These are phyloP conservation scores for Anhinga anhinga DNA, from an alignment of 2,113 vertebrate species.

Conservation along the genomic window DNA sequence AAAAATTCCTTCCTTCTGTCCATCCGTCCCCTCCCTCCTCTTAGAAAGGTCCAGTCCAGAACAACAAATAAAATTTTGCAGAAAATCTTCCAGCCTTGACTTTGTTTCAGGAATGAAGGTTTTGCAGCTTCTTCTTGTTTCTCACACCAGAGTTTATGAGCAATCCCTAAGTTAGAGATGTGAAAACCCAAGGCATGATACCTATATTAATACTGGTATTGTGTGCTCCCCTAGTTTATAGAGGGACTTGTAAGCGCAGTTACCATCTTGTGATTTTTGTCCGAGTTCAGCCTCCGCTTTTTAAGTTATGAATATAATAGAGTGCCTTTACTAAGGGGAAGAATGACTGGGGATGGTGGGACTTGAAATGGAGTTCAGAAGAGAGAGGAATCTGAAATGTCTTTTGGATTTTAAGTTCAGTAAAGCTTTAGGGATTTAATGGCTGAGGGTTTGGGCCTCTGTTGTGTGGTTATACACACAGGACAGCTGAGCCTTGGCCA, in stretches of 20 bases:
- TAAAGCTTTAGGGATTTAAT: not conserved
- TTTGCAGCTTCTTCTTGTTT: not conserved
- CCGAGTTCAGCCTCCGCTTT: not conserved
- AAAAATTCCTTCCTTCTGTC: not conserved
- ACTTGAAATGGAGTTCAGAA: not conserved
- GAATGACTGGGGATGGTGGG: not conserved
- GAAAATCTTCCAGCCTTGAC: not conserved
- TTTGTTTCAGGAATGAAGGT: not conserved
- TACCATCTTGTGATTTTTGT: not conserved
- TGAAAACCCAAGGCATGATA: fast-evolving
- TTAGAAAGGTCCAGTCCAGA: not conserved
- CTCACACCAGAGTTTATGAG: not conserved
- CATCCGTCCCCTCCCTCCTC: not conserved
- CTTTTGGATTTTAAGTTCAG: not conserved
- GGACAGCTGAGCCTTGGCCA: not conserved
- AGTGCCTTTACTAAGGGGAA: not conserved
- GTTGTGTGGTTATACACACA: not conserved
- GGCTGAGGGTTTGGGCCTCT: not conserved
- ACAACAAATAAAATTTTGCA: not conserved
- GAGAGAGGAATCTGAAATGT: not conserved
- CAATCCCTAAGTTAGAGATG: not conserved
- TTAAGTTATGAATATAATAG: not conserved
- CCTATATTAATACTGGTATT: not conserved
- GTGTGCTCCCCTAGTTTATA: not conserved
- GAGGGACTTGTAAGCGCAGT: not conserved